Base-by-base conservation (phyloP, 1,140 invertebrate genomes). In the Drosophila oshimai region DNA sequence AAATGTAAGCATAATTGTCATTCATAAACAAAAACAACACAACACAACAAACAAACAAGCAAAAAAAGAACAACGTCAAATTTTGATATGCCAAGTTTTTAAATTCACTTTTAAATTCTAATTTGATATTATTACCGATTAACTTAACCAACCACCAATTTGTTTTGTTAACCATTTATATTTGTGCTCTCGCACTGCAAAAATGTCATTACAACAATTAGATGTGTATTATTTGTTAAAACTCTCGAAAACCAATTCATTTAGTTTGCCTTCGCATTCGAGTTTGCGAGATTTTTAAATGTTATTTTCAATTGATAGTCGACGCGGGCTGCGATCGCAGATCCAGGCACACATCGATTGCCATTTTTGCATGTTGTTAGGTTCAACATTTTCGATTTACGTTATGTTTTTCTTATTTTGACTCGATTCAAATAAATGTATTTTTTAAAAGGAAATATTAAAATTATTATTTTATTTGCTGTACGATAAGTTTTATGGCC, bases 341-440 rank as follows among this genome's bases (percentile, higher is more conserved):
- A 6, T 17, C 41, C 22, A 13, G 51, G 13, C 51, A 31, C 20
- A 58, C 6, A 54, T 64, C 51, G 76, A 73, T 71, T 74, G 76
- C 76, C 76, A 75, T 80, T 58, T 72, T 75, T 77, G 61, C 60
- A 83, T 74, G 77, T 81, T 80, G 77, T 79, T 79, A 55, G 72
- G 50, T 49, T 77, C 54, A 22, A 76, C 81, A 60, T 49, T 76
- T 68, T 44, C 39, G 42, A 44, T 44, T 76, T 72, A 57, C 31
- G 49, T 80, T 80, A 72, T 61, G 54, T 62, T 73, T 75, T 62
- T 51, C 46, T 65, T 54, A 34, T 57, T 62, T 42, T 55, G 49
- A 62, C 58, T 74, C 47, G 42, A 57, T 78, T 62, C 49, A 67
- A 58, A 45, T 24, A 42, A 73, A 54, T 28, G 49, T 46, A 53